Evolutionary conservation across 2,113 vertebrate species (phyloP).

Genomic region (Capreolus pygargus): DNA sequence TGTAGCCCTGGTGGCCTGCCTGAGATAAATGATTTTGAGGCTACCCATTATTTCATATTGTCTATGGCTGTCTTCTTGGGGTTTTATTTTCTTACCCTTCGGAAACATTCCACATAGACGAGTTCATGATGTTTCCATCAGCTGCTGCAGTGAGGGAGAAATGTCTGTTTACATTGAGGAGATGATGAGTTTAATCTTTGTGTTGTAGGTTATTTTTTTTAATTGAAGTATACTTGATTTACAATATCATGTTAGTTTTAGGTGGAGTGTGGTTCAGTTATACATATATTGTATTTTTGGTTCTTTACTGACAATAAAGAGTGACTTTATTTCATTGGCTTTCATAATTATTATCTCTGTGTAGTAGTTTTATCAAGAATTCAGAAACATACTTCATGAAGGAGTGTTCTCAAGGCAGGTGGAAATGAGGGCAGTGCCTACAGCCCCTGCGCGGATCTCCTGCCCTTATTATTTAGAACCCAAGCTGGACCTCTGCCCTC

Average conservation of each 20-base stretch:
- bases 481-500: not conserved
- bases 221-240: not conserved
- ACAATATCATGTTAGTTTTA: not conserved
- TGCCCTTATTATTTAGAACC: not conserved
- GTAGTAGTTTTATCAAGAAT: not conserved
- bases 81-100: not conserved
- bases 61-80: not conserved
- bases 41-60: not conserved
- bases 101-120: not conserved
- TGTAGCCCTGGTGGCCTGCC: not conserved
- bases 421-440: not conserved
- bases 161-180: not conserved
- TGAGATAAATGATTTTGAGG: not conserved
- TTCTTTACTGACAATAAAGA: not conserved
- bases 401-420: not conserved
- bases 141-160: not conserved
- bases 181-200: not conserved
- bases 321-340: not conserved
- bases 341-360: not conserved
- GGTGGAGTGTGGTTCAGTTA: not conserved
- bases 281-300: not conserved
- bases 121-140: not conserved
- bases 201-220: not conserved
- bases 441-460: not conserved
- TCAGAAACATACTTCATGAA: not conserved